Base-by-base conservation (phyloP, 2,797 vertebrate species). In the Podarcis lilfordi region DNA sequence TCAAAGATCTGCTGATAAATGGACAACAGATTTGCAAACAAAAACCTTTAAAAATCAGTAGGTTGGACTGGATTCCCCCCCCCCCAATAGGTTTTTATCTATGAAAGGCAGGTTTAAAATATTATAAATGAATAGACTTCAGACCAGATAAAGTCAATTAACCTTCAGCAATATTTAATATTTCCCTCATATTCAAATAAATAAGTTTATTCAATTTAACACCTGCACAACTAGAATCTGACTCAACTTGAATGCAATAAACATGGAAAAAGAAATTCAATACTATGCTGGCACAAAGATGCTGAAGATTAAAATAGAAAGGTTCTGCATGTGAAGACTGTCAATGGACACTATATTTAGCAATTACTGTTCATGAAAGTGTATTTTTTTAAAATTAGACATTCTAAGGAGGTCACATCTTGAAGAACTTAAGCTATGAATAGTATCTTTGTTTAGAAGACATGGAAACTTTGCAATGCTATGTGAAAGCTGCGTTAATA, bases 231-330 rank as follows among this genome's bases (percentile, higher is more conserved):
- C 89, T 87, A 93, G 78, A 93, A 92, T 90, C 80, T 89, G 86
- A 88, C 91, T 93, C 90, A 92, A 91, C 88, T 80, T 94, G 93
- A 93, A 92, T 94, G 92, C 85, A 94, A 94, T 80, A 11, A 95
- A 94, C 91, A 92, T 85, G 92, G 94, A 94, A 90, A 90, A 88
- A 94, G 91, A 88, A 93, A 96, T 88, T 45, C 89, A 88, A 95
- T 91, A 85, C 90, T 91, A 92, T 95, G 90, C 21, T 95, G 93
- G 89, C 95, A 95, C 89, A 32, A 95, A 94, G 92, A 94, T 92
- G 79, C 86, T 84, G 92, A 94, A 93, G 91, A 93, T 92, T 95
- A 94, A 95, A 95, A 93, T 92, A 95, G 93, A 94, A 94, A 96
- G 93, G 91, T 88, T 95, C 85, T 92, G 90, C 93, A 94, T 89